Percentiles rank a stretch among this genome's conserved stretches.
phyloP scores from a whole-genome alignment of 2,888 invertebrate species.

The Petrophora chlorosata region DNA sequence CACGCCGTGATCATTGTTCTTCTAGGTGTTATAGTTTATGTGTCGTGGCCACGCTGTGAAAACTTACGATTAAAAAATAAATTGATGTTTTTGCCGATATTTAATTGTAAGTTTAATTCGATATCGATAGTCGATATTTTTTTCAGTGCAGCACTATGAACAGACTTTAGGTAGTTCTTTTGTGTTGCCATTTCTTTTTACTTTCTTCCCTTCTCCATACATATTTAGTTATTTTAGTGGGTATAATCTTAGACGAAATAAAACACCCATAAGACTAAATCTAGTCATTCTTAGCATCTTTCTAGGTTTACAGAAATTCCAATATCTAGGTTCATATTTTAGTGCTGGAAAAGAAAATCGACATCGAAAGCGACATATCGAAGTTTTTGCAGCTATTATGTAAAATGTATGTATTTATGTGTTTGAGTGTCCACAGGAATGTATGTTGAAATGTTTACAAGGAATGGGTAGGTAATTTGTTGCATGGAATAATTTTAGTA shows the following conservation, averaged over 20 bases:
- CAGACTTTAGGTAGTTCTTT: not conserved
- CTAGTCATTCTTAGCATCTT: no score
- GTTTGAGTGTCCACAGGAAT: conserved; percentile 79
- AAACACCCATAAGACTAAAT: no score
- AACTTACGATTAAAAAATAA: conserved; percentile 22
- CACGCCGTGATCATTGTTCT: conserved; percentile 10
- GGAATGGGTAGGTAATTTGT: conserved; percentile 66
- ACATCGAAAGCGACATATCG: conserved; percentile 38
- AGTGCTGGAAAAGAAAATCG: conserved; percentile 13
- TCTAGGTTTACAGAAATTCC: no score
- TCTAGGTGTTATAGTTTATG: conserved; percentile 48
- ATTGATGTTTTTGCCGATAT: not conserved
- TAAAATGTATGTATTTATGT: conserved; percentile 58
- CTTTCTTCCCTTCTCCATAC: no score
- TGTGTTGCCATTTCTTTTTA: not conserved
- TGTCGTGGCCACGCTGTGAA: conserved; percentile 46
- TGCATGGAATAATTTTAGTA: conserved; percentile 56
- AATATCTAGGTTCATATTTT: not conserved
- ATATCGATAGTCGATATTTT: conserved; percentile 12
- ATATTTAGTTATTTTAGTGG: no score
- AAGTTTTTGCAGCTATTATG: conserved; percentile 51
- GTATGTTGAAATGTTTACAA: conserved; percentile 73
- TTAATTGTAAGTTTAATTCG: not conserved
- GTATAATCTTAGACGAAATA: no score
- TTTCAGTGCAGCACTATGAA: not conserved